Conservation (phyloP, 2,888 invertebrate genomes). For the Danaus chrysippus region DNA sequence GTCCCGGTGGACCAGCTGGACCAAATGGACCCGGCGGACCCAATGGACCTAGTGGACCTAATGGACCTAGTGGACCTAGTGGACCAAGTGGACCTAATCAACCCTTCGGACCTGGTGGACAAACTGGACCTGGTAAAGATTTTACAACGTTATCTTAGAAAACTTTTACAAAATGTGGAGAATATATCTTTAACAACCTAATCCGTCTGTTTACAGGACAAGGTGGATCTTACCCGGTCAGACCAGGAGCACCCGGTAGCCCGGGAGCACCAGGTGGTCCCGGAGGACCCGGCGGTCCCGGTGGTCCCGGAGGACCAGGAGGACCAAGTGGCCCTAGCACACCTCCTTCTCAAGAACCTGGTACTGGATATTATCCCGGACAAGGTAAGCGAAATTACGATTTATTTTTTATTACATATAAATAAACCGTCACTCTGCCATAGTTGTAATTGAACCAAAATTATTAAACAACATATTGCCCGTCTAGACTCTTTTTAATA, state of each 20-base stretch:
- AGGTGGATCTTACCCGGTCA: constrained; percentile 18
- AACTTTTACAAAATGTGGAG: background rate
- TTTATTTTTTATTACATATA: background rate
- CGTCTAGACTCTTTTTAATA: too few species aligned
- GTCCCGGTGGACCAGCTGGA: constrained; percentile 32
- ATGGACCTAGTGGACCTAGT: constrained; percentile 44
- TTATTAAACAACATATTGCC: too few species aligned
- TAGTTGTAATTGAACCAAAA: too few species aligned
- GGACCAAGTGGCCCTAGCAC: constrained; percentile 32
- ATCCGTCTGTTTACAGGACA: constrained; percentile 9
- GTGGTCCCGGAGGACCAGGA: constrained; percentile 27
- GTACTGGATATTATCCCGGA: constrained; percentile 28
- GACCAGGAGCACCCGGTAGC: constrained; percentile 29
- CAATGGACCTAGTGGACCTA: constrained; percentile 32
- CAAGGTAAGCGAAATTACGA: constrained; percentile 33
- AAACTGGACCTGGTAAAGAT: constrained; percentile 17
- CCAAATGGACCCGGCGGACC: constrained; percentile 22
- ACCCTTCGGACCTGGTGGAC: constrained; percentile 14
- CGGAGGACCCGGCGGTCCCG: constrained; percentile 34
- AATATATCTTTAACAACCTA: background rate
- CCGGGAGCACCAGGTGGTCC: constrained; percentile 36
- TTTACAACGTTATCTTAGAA: background rate
- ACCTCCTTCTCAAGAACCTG: constrained; percentile 38
- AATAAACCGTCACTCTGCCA: background rate
- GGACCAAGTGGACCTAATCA: constrained; percentile 17